Evolutionary conservation across 1,140 invertebrate species (phyloP).

Genomic region (Drosophila lacertosa): DNA sequence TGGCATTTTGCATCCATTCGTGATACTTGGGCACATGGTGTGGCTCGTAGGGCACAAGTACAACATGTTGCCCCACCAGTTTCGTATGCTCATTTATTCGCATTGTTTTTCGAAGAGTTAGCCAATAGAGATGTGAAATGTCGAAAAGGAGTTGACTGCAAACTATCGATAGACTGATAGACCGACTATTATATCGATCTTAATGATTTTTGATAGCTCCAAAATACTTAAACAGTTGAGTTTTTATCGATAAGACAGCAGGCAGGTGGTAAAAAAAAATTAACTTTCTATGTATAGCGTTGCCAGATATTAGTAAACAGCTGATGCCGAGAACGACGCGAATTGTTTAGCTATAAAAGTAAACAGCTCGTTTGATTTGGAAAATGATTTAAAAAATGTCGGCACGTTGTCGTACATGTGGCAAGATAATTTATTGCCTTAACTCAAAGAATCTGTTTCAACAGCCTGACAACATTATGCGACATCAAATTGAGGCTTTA

Average conservation of each 20-base stretch:
- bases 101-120: conserved; percentile 69
- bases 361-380: conserved; percentile 9
- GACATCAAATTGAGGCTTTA: conserved; percentile 62
- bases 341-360: conserved; percentile 10
- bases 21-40: conserved; percentile 93
- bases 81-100: conserved; percentile 86
- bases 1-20: conserved; percentile 94
- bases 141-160: too few species aligned
- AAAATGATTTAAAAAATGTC: conserved; percentile 45
- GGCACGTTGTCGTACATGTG: conserved; percentile 58
- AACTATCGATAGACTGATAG: neutral
- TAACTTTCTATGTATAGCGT: neutral
- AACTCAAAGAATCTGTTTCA: conserved; percentile 46
- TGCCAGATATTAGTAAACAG: conserved; percentile 13
- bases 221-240: too few species aligned
- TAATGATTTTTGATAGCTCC: neutral
- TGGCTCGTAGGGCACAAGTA: conserved; percentile 89
- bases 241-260: too few species aligned
- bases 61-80: conserved; percentile 86
- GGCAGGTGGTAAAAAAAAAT: too few species aligned
- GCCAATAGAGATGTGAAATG: neutral
- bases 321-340: conserved; percentile 30
- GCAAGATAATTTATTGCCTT: conserved; percentile 47
- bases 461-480: conserved; percentile 50
- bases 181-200: neutral